These are phyloP conservation scores for Amiota communis DNA, from an alignment of 2,888 invertebrate genomes.

Conservation along the genomic window DNA sequence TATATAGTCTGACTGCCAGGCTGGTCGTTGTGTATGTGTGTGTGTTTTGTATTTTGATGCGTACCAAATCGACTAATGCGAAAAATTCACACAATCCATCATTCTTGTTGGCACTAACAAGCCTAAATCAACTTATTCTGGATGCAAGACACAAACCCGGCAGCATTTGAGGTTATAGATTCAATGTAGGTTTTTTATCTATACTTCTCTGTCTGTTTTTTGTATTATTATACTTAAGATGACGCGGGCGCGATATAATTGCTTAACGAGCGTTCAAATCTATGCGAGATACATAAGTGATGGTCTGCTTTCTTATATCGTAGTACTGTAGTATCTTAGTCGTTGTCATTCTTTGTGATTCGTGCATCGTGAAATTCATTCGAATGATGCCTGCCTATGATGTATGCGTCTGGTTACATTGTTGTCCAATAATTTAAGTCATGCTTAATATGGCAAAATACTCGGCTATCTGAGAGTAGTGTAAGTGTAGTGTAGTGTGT, in stretches of 20 bases:
- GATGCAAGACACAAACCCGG: slow-evolving; percentile 14
- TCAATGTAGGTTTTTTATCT: neutral
- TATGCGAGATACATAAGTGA: slow-evolving; percentile 1
- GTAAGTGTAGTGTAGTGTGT: no score
- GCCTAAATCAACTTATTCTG: slow-evolving; percentile 61
- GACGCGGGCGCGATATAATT: slow-evolving; percentile 51
- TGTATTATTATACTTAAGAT: slow-evolving; percentile 30
- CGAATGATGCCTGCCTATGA: slow-evolving; percentile 6
- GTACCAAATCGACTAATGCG: slow-evolving; percentile 61
- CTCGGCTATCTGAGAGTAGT: neutral
- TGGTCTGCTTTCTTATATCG: neutral
- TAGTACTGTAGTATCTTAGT: neutral
- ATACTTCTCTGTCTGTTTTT: neutral
- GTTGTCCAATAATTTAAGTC: slow-evolving; percentile 47
- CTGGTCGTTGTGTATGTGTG: neutral
- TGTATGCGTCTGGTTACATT: slow-evolving; percentile 24
- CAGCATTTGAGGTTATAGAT: neutral
- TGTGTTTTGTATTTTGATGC: slow-evolving; percentile 15
- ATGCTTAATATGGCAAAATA: slow-evolving; percentile 63
- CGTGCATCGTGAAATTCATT: neutral
- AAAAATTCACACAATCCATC: slow-evolving; percentile 73
- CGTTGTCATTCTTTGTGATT: neutral
- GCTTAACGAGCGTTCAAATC: slow-evolving; percentile 51
- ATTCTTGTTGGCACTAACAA: slow-evolving; percentile 69
- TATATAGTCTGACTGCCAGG: neutral